These are phyloP conservation scores for Phacellophora camtschatica DNA, from an alignment of 30 jellyfish, hydroid and myxozoan species.

Conservation along the genomic window DNA sequence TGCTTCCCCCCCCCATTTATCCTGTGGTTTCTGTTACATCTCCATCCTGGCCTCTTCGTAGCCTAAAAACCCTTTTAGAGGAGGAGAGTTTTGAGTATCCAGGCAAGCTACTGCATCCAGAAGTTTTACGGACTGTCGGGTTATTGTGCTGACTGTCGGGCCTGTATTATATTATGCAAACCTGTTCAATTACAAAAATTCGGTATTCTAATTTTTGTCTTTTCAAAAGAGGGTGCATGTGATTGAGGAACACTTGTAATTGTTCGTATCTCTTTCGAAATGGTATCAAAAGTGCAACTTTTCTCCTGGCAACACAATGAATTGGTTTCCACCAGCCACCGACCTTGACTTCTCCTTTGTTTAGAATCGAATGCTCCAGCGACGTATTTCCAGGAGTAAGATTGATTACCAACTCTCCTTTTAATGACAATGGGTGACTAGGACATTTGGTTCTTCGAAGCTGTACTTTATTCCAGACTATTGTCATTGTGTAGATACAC, in stretches of 20 bases:
- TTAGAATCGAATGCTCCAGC: neutral
- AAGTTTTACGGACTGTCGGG: too few relatives aligned
- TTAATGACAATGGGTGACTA: neutral
- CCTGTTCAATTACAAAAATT: slow-evolving; percentile 49
- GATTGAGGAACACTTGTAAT: slow-evolving; percentile 26
- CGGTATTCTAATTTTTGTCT: slow-evolving; percentile 23
- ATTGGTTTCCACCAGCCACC: slow-evolving; percentile 67
- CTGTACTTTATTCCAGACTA: too few relatives aligned
- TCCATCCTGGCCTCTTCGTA: too few relatives aligned
- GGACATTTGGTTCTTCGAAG: neutral
- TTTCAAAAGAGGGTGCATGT: slow-evolving; percentile 33
- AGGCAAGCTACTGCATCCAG: too few relatives aligned
- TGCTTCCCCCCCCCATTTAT: too few relatives aligned
- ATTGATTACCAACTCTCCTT: neutral
- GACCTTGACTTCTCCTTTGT: neutral
- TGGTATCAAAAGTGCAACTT: slow-evolving; percentile 42
- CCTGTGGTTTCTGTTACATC: too few relatives aligned
- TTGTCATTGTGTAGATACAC: too few relatives aligned
- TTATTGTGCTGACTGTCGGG: too few relatives aligned
- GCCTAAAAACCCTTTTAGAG: too few relatives aligned
- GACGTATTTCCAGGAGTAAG: neutral
- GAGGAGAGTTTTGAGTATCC: too few relatives aligned
- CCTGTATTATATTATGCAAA: neutral
- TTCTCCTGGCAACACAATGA: slow-evolving; percentile 19
- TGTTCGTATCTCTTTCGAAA: slow-evolving; percentile 33